Conservation (phyloP, 2,113 vertebrate species). For the Nematolebias whitei region DNA sequence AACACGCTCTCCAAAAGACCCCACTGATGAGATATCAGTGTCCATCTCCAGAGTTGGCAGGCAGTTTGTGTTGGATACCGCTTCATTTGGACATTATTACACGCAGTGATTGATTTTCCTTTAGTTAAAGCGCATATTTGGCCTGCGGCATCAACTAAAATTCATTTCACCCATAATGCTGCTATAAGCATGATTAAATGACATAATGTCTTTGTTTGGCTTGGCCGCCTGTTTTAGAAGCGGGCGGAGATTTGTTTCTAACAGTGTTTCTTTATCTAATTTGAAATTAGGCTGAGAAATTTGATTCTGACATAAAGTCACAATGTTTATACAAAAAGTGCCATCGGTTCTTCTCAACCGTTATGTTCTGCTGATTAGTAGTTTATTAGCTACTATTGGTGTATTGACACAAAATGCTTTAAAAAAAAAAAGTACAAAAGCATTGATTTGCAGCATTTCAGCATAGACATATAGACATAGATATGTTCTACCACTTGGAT, state of each 20-base stretch:
- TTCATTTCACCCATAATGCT: constrained; percentile 18
- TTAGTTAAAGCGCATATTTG: constrained; percentile 30
- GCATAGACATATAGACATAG: too few relatives aligned
- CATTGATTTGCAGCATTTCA: too few relatives aligned
- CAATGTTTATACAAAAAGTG: neutral
- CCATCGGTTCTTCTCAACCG: neutral
- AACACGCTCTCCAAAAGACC: constrained; percentile 32
- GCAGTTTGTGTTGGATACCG: constrained; percentile 14
- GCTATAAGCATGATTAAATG: constrained; percentile 40
- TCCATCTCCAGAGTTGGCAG: constrained; percentile 43
- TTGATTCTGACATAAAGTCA: constrained; percentile 15
- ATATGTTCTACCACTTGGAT: too few relatives aligned
- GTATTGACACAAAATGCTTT: too few relatives aligned
- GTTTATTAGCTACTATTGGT: too few relatives aligned
- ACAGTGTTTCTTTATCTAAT: constrained; percentile 19
- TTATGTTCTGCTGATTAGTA: neutral
- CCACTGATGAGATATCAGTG: constrained; percentile 54
- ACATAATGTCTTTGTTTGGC: constrained; percentile 36
- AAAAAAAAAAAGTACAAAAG: too few relatives aligned
- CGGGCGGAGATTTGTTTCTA: constrained; percentile 6
- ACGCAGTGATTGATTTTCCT: constrained; percentile 38
- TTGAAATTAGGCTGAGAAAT: constrained; percentile 30
- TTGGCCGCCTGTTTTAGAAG: constrained; percentile 48
- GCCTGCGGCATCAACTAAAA: constrained; percentile 26
- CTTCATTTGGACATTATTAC: constrained; percentile 24